Evolutionary conservation across 2,113 vertebrate species (phyloP).

Genomic region (Erythrocercus mccallii): DNA sequence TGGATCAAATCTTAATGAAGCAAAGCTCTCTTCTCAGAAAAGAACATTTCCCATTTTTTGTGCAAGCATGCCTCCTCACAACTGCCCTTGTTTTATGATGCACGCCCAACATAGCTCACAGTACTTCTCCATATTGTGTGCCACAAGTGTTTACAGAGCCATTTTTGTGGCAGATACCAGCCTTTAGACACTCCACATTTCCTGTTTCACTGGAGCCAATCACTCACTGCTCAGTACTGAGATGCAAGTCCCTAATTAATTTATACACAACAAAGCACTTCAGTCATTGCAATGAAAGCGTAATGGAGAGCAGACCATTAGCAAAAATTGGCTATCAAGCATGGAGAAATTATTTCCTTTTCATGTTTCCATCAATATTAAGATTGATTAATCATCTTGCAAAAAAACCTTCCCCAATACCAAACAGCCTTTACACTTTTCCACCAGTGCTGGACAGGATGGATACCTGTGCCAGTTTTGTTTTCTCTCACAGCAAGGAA

Average conservation of each 20-base stretch:
- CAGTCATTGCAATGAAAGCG: background rate
- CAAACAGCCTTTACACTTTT: background rate
- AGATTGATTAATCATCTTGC: background rate
- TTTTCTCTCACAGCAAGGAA: background rate
- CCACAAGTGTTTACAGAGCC: constrained; percentile 36
- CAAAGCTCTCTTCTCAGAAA: background rate
- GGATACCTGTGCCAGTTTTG: background rate
- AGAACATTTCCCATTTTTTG: background rate
- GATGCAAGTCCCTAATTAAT: constrained; percentile 6
- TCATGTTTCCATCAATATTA: constrained; percentile 1
- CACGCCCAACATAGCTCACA: background rate
- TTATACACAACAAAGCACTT: background rate
- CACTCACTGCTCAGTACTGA: background rate
- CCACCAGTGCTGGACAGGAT: background rate
- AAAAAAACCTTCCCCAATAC: background rate
- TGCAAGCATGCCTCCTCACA: constrained; percentile 20
- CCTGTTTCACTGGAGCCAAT: background rate
- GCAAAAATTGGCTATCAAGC: background rate
- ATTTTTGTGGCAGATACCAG: constrained; percentile 18
- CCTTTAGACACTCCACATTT: background rate
- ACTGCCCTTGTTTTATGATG: constrained; percentile 3
- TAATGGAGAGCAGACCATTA: background rate
- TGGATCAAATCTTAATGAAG: background rate
- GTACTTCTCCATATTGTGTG: constrained; percentile 19
- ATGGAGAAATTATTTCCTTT: background rate